These are phyloP conservation scores for Pyrrhosoma nymphula DNA, from an alignment of 2,888 invertebrate species.

Conservation along the genomic window DNA sequence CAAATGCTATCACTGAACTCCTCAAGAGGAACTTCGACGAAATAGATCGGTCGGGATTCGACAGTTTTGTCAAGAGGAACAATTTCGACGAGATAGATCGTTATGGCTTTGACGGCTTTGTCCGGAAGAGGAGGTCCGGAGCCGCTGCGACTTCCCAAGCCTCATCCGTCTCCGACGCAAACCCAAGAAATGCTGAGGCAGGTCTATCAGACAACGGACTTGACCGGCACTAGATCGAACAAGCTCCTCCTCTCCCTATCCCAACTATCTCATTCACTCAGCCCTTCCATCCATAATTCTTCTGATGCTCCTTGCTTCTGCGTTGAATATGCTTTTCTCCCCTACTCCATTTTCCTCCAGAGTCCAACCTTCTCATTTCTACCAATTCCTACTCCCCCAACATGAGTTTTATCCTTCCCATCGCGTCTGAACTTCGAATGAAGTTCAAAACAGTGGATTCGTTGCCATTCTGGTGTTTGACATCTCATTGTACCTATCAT, in stretches of 20 bases:
- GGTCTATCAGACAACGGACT: neutral
- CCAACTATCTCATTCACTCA: neutral
- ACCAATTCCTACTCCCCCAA: neutral
- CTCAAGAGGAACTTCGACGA: conserved; percentile 83
- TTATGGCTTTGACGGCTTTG: conserved; percentile 78
- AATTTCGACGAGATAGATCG: conserved; percentile 79
- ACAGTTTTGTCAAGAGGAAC: conserved; percentile 80
- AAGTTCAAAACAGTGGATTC: neutral
- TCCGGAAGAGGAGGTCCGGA: conserved; percentile 69
- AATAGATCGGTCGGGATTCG: conserved; percentile 83
- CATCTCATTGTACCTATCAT: neutral
- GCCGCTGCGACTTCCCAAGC: neutral
- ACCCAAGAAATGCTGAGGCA: neutral
- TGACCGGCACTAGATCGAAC: conserved; percentile 18
- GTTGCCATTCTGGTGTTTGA: neutral
- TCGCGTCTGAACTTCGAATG: neutral
- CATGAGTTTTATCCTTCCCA: neutral
- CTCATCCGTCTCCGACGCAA: neutral
- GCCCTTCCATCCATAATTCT: neutral
- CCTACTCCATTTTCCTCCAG: neutral
- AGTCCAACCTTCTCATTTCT: neutral
- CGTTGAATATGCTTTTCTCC: too few relatives aligned
- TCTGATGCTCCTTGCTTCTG: neutral
- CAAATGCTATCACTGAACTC: conserved; percentile 70
- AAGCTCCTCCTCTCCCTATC: neutral